Evolutionary conservation across 2,113 vertebrate species (phyloP).

Genomic region (Pogonocichla stellata): DNA sequence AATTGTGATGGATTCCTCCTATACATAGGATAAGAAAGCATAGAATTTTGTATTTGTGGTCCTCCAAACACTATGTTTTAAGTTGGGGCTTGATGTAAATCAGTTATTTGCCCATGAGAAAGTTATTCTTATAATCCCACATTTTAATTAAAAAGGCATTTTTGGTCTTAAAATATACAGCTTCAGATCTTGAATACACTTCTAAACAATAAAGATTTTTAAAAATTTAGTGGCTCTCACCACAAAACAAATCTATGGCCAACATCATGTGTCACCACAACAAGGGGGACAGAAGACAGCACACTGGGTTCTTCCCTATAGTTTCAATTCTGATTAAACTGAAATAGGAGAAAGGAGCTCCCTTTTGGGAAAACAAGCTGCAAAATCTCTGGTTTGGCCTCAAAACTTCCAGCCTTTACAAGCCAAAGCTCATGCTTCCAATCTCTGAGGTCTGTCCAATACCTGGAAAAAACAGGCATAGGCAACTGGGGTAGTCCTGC

Average conservation of each 20-base stretch:
- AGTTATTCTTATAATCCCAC: not conserved
- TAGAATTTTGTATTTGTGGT: not conserved
- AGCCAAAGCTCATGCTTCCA: not conserved
- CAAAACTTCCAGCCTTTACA: not conserved
- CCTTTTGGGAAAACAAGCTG: not conserved
- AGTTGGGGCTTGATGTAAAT: not conserved
- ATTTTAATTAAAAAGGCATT: not conserved
- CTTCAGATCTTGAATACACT: not conserved
- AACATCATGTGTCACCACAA: not conserved
- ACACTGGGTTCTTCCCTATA: not conserved
- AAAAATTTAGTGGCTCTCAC: not conserved
- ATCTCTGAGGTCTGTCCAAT: not conserved
- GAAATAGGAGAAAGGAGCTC: not conserved
- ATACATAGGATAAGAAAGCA: not conserved
- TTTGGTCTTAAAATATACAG: not conserved
- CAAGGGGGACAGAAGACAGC: not conserved
- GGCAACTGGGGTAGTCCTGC: not conserved
- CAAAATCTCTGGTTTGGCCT: not conserved
- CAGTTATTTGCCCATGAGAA: slow-evolving; percentile 4
- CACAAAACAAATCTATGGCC: rapidly evolving
- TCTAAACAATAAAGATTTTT: not conserved
- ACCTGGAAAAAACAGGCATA: not conserved
- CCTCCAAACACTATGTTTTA: not conserved
- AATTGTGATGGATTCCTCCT: slow-evolving; percentile 39
- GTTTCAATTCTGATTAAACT: not conserved